These are phyloP conservation scores for Nasonia giraulti DNA, from an alignment of 1,140 invertebrate genomes.

Conservation along the genomic window DNA sequence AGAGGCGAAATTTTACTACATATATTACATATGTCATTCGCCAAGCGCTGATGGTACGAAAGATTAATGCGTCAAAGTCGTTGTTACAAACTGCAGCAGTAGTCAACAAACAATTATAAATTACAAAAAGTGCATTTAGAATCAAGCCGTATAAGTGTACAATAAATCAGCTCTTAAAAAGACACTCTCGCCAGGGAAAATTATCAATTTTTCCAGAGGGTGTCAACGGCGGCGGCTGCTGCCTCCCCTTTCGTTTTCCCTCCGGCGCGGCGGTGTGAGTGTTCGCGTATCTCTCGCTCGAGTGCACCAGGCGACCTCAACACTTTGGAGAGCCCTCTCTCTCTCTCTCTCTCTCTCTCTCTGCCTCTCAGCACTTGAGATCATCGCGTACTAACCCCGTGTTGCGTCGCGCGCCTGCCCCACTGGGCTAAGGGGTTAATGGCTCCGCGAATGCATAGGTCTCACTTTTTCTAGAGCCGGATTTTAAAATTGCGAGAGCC, in stretches of 20 bases:
- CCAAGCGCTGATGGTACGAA: background rate
- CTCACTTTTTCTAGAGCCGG: background rate
- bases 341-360: background rate
- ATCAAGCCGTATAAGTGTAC: too few relatives aligned
- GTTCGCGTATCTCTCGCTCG: constrained; percentile 25
- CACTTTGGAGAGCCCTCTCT: constrained; percentile 28
- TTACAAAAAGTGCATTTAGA: too few relatives aligned
- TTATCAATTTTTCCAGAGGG: constrained; percentile 38
- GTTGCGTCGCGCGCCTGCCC: background rate
- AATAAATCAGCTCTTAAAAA: background rate
- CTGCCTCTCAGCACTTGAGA: background rate
- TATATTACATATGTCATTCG: background rate
- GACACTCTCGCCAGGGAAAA: background rate
- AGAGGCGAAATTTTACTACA: background rate
- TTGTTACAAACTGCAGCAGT: background rate
- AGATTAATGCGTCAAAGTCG: background rate
- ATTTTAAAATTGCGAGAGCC: background rate
- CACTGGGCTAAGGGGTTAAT: constrained; percentile 50
- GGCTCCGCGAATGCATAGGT: constrained; percentile 7
- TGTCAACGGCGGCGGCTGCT: background rate
- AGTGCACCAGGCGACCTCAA: constrained; percentile 33
- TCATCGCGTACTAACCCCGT: constrained; percentile 13
- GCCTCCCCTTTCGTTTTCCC: background rate
- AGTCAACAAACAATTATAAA: too few relatives aligned
- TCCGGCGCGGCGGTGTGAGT: constrained; percentile 3